These are phyloP conservation scores for Mirounga angustirostris DNA, from an alignment of 2,113 vertebrate genomes.

Conservation along the genomic window DNA sequence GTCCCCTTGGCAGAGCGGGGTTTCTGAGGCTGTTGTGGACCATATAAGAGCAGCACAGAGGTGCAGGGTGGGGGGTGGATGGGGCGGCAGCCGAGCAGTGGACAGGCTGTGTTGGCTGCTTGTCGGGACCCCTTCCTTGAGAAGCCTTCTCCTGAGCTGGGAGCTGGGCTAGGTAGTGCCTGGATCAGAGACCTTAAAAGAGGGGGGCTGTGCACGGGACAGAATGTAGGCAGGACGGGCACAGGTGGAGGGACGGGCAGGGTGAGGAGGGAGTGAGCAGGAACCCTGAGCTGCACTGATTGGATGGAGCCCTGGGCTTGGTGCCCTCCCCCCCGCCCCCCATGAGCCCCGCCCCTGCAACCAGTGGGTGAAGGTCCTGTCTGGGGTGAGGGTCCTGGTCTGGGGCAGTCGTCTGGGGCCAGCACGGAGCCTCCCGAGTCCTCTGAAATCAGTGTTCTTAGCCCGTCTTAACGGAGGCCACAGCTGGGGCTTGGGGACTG, in stretches of 20 bases:
- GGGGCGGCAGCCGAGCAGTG: accelerated
- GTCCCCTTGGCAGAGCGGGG: accelerated
- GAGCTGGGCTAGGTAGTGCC: neutral
- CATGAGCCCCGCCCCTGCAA: neutral
- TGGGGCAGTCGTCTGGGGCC: neutral
- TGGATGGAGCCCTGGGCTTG: no score
- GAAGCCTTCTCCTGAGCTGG: no score
- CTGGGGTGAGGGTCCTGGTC: neutral
- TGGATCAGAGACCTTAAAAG: accelerated
- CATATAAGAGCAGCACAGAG: neutral
- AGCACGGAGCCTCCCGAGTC: neutral
- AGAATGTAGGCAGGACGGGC: neutral
- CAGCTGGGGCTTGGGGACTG: neutral
- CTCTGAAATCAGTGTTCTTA: neutral
- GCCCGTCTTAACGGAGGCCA: neutral
- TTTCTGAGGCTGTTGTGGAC: neutral
- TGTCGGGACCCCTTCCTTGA: neutral
- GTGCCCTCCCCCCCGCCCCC: neutral
- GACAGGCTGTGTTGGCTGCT: neutral
- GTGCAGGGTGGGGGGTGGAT: accelerated
- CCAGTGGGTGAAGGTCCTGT: neutral
- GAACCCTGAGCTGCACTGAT: no score
- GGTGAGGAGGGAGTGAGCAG: neutral
- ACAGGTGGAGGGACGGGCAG: accelerated
- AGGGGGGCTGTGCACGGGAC: accelerated